Percentiles rank a stretch among this genome's conserved stretches.
These are phyloP conservation scores for Ameiurus melas DNA, from an alignment of 2,113 vertebrate genomes.

Conservation along the genomic window DNA sequence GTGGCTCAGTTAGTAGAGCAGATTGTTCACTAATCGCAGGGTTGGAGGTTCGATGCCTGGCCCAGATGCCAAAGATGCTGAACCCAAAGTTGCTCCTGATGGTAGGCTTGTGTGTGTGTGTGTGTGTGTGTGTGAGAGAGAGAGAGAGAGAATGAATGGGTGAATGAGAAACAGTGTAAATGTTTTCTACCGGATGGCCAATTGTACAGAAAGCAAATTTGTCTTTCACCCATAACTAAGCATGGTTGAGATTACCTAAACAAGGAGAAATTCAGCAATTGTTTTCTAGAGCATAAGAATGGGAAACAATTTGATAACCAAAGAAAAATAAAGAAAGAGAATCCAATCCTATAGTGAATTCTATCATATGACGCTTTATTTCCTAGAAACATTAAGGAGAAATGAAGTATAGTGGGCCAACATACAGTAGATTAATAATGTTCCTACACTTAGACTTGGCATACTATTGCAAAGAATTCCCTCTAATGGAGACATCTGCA, in stretches of 20 bases:
- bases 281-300: background rate
- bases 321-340: background rate
- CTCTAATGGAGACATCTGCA: constrained; percentile 25
- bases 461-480: background rate
- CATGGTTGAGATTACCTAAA: background rate
- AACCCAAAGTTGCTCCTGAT: too few relatives aligned
- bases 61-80: too few relatives aligned
- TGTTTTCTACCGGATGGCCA: background rate
- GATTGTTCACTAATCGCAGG: too few relatives aligned
- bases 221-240: background rate
- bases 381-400: background rate
- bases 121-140: too few relatives aligned
- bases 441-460: constrained; percentile 38
- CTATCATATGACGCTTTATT: background rate
- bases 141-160: too few relatives aligned
- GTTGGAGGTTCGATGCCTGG: too few relatives aligned
- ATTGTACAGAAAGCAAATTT: background rate
- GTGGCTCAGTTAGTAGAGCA: too few relatives aligned
- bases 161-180: too few relatives aligned
- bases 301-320: background rate
- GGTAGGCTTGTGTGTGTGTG: too few relatives aligned
- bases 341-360: background rate
- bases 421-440: constrained; percentile 18
- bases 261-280: background rate
- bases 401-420: constrained; percentile 58